A percentile compares a stretch with the other conserved stretches of the same genome.
phyloP scores from a whole-genome alignment of 2,113 vertebrate genomes.

The Pontoporia blainvillei region DNA sequence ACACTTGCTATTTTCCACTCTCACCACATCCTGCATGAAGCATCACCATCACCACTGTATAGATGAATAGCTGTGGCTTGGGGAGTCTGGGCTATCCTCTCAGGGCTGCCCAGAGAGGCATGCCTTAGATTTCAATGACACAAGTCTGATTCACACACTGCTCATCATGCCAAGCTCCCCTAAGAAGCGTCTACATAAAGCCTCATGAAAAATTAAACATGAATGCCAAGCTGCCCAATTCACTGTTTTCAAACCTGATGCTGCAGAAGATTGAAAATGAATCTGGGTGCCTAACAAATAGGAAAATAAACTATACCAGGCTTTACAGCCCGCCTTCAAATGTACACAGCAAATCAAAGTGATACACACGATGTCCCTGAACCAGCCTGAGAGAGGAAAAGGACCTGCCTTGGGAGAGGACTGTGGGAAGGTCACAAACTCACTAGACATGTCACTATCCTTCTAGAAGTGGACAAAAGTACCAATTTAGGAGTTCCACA shows the following conservation, averaged over 20 bases:
- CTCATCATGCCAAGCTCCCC: neutral
- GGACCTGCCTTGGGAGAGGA: neutral
- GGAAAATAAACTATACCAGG: neutral
- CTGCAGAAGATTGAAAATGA: neutral
- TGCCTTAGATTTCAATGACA: neutral
- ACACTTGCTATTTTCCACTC: neutral
- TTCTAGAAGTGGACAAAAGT: neutral
- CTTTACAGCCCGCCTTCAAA: neutral
- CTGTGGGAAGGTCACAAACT: neutral
- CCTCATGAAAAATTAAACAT: neutral
- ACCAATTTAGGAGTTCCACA: neutral
- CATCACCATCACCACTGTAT: neutral
- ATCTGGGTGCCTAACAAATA: neutral
- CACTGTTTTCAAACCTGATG: neutral
- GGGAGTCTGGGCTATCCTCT: neutral
- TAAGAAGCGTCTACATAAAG: neutral
- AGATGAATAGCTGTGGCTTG: rapidly evolving
- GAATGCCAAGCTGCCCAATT: neutral
- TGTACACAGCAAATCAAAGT: neutral
- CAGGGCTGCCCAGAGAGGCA: neutral
- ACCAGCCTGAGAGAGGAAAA: neutral
- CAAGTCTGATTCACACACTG: neutral
- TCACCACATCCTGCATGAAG: neutral
- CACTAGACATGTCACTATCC: neutral
- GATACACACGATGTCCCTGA: neutral